Percentiles rank a stretch among this genome's conserved stretches.
These are phyloP conservation scores for Lampropteryx suffumata DNA, from an alignment of 2,888 invertebrate genomes.

Conservation along the genomic window DNA sequence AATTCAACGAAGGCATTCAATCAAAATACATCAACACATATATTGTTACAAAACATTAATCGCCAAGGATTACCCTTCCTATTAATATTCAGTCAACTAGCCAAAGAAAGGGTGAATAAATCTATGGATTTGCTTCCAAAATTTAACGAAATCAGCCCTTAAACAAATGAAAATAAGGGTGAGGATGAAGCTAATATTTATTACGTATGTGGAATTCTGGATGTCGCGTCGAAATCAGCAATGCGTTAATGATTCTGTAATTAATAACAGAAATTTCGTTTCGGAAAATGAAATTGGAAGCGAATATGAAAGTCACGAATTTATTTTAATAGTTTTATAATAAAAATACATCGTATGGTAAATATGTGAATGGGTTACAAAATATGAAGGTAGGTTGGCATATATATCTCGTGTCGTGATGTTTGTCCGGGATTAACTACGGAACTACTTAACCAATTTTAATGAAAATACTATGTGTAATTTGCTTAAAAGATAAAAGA, in stretches of 20 bases:
- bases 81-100: constrained; percentile 77
- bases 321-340: no score
- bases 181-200: background rate
- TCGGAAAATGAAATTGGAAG: constrained; percentile 12
- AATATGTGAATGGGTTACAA: no score
- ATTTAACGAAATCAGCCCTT: constrained; percentile 4
- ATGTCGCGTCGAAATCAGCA: constrained; percentile 67
- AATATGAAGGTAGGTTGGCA: no score
- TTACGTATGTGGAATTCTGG: constrained; percentile 35
- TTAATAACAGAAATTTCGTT: constrained; percentile 56
- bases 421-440: no score
- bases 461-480: no score
- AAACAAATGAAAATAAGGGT: background rate
- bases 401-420: no score
- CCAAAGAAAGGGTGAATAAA: constrained; percentile 75
- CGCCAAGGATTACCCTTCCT: constrained; percentile 68
- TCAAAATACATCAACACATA: constrained; percentile 28
- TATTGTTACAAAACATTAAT: constrained; percentile 57
- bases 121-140: constrained; percentile 35
- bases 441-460: no score
- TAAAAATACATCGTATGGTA: no score
- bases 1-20: constrained; percentile 8
- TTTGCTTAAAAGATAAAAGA: no score
- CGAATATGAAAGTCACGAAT: background rate
- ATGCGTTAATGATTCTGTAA: constrained; percentile 74